These are phyloP conservation scores for Sebastes iracundus DNA, from an alignment of 2,797 vertebrate species.

Conservation along the genomic window DNA sequence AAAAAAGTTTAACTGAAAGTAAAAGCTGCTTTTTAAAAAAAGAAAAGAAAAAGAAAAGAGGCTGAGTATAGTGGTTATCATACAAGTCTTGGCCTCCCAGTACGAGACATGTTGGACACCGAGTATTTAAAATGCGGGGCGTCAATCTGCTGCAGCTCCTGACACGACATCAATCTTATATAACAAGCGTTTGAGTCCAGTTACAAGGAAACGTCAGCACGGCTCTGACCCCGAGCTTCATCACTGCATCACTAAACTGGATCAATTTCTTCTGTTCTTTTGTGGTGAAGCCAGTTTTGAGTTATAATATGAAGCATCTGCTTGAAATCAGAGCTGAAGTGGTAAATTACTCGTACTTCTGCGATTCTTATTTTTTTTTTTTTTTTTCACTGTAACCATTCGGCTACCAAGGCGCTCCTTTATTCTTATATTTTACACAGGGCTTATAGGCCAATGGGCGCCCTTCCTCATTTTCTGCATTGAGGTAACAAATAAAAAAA, in stretches of 20 bases:
- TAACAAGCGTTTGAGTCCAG: constrained; percentile 30
- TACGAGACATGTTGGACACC: constrained; percentile 6
- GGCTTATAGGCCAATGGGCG: too few species aligned
- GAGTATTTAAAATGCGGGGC: background rate
- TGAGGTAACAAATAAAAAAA: too few species aligned
- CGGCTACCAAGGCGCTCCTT: too few species aligned
- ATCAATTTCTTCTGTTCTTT: constrained; percentile 9
- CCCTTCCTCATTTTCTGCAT: too few species aligned
- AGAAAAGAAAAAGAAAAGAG: constrained; percentile 39
- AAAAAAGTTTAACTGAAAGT: background rate
- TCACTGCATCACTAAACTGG: background rate
- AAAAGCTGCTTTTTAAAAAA: background rate
- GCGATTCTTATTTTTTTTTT: background rate
- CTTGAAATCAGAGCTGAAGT: constrained; percentile 13
- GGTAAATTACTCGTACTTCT: background rate
- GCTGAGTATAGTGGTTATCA: constrained; percentile 14
- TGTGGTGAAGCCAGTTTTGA: background rate
- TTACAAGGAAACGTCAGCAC: background rate
- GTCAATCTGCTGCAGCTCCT: constrained; percentile 20
- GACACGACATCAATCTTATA: constrained; percentile 46
- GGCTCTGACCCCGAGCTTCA: constrained; percentile 16
- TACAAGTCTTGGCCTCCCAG: constrained; percentile 3
- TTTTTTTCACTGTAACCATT: background rate
- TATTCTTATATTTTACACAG: too few species aligned
- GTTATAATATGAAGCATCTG: constrained; percentile 26